Percentiles rank a stretch among this genome's conserved stretches.
phyloP scores from a whole-genome alignment of 2,797 vertebrate genomes.

The Martes flavigula region DNA sequence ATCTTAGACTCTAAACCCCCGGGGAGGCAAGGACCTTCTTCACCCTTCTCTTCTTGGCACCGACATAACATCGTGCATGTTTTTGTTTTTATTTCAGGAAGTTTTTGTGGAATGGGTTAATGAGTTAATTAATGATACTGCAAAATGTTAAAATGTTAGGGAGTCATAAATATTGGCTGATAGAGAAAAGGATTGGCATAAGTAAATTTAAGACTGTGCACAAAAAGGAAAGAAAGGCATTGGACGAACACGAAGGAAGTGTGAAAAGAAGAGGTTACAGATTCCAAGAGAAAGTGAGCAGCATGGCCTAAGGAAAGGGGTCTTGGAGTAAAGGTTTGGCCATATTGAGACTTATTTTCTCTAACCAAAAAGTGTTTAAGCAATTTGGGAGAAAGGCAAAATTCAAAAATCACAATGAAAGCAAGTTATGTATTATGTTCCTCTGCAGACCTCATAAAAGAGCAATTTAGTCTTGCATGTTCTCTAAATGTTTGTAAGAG shows the following conservation, averaged over 20 bases:
- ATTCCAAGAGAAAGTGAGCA: background rate
- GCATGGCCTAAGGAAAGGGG: fast-evolving
- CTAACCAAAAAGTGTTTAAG: conserved; percentile 48
- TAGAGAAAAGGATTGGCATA: background rate
- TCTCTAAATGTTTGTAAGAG: conserved; percentile 72
- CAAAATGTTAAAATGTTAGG: background rate
- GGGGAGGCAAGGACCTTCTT: background rate
- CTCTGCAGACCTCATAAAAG: conserved; percentile 71
- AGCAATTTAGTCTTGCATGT: conserved; percentile 27
- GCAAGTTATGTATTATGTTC: conserved; percentile 63
- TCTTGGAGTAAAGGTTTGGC: background rate
- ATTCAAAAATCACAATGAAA: conserved; percentile 58
- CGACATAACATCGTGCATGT: background rate
- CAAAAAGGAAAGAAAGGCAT: background rate
- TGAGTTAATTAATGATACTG: background rate
- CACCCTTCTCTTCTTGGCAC: background rate
- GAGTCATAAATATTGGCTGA: background rate
- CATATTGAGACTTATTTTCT: conserved; percentile 22
- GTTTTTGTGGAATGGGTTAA: background rate
- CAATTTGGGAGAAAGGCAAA: conserved; percentile 54
- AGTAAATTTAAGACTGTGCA: background rate
- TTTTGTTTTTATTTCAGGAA: background rate
- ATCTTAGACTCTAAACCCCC: background rate
- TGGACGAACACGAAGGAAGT: background rate
- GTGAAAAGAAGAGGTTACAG: background rate